Conservation (phyloP, 2,797 vertebrate species). For the Dallia pectoralis region DNA sequence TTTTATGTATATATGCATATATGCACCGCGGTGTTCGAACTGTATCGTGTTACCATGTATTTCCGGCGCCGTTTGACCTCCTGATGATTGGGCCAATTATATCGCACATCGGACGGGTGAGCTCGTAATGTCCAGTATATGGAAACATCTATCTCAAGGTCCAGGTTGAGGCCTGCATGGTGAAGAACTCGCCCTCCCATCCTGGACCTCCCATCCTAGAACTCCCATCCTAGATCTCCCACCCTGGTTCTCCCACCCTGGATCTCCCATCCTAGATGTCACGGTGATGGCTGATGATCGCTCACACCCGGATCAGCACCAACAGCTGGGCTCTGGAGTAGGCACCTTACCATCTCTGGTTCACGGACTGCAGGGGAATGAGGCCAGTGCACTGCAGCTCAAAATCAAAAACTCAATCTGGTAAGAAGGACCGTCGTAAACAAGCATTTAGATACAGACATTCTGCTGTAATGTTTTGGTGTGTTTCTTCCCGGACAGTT, state of each 20-base stretch:
- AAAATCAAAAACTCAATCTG: conserved; percentile 97
- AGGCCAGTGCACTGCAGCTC: conserved; percentile 89
- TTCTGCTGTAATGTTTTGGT: conserved; percentile 1
- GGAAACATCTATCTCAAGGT: conserved; percentile 71
- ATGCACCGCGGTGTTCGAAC: conserved; percentile 20
- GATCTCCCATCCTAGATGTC: conserved; percentile 44
- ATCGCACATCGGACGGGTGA: conserved; percentile 46
- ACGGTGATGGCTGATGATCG: conserved; percentile 84
- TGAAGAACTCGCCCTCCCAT: conserved; percentile 33
- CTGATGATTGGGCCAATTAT: conserved; percentile 24
- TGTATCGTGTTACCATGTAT: conserved; percentile 31
- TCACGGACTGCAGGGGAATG: conserved; percentile 86
- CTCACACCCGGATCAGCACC: conserved; percentile 70
- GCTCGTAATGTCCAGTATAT: conserved; percentile 70
- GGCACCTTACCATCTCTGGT: conserved; percentile 81
- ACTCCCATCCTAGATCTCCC: conserved; percentile 40
- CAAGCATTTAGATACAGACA: not conserved
- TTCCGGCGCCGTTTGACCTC: conserved; percentile 12
- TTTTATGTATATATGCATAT: conserved; percentile 18
- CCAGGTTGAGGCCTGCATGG: conserved; percentile 77
- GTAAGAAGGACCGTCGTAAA: conserved; percentile 70
- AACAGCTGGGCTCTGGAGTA: conserved; percentile 67
- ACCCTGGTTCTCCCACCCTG: conserved; percentile 24
- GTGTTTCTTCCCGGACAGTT: not conserved
- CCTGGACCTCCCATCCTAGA: too few relatives aligned